Percentiles rank a stretch among this genome's conserved stretches.
Evolutionary conservation across 2,888 invertebrate genomes (phyloP).

Genomic region (Monopis laevigella): DNA sequence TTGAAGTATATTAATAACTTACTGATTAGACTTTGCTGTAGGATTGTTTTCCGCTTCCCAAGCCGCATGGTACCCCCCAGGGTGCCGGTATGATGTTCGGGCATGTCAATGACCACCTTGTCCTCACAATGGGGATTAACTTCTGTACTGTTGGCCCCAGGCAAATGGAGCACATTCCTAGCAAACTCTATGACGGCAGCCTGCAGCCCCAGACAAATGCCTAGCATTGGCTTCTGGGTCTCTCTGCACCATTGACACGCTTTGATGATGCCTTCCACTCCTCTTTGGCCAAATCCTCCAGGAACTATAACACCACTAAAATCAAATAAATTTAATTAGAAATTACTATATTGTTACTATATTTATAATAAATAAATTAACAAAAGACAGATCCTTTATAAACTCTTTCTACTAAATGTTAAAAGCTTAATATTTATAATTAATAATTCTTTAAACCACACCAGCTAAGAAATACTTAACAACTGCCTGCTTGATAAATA

Average conservation of each 20-base stretch:
- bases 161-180: constrained; percentile 74
- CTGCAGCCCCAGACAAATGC: constrained; percentile 98
- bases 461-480: no score
- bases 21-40: constrained; percentile 75
- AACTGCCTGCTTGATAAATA: no score
- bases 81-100: constrained; percentile 93
- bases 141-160: constrained; percentile 86
- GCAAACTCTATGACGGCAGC: constrained; percentile 96
- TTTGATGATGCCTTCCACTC: constrained; percentile 94
- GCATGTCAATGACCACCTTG: constrained; percentile 97
- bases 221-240: constrained; percentile 90
- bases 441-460: no score
- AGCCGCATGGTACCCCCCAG: constrained; percentile 98
- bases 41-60: constrained; percentile 89
- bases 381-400: no score
- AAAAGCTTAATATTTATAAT: no score
- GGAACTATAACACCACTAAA: constrained; percentile 92
- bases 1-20: no score
- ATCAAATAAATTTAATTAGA: no score
- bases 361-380: no score
- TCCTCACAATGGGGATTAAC: constrained; percentile 76
- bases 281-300: constrained; percentile 96
- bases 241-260: constrained; percentile 94
- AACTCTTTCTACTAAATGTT: no score
- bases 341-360: no score